phyloP scores from a whole-genome alignment of 2,888 invertebrate species.

The Aromia moschata region DNA sequence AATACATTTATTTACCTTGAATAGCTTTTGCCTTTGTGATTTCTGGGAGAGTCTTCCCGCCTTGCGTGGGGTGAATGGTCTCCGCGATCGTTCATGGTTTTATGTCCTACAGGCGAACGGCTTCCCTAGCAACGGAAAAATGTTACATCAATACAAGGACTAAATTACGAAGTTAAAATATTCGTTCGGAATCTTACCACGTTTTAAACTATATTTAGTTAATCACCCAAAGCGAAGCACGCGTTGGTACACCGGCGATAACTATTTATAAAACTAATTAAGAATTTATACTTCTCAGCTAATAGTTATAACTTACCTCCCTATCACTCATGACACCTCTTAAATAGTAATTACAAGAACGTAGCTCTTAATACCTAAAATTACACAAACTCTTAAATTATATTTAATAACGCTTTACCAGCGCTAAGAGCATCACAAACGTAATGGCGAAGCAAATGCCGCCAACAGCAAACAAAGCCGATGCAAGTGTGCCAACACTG shows the following conservation, averaged over 20 bases:
- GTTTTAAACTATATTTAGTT: too few relatives aligned
- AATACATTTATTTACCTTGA: constrained; percentile 54
- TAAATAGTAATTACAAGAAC: neutral
- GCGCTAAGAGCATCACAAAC: neutral
- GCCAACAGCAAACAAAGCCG: neutral
- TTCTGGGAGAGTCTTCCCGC: constrained; percentile 60
- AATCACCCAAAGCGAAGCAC: constrained; percentile 46
- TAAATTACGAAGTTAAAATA: too few relatives aligned
- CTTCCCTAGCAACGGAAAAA: constrained; percentile 50
- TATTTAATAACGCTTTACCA: neutral
- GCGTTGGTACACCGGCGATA: constrained; percentile 11
- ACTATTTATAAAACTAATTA: too few relatives aligned
- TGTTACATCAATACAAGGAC: constrained; percentile 33
- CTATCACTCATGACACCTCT: constrained; percentile 24
- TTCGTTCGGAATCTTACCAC: too few relatives aligned
- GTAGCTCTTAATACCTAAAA: neutral
- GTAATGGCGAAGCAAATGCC: neutral
- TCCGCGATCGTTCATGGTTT: constrained; percentile 52
- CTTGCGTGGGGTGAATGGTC: constrained; percentile 58
- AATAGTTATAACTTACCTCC: constrained; percentile 27
- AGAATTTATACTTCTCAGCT: too few relatives aligned
- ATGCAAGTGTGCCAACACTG: neutral
- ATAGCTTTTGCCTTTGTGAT: constrained; percentile 60
- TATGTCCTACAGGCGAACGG: constrained; percentile 53
- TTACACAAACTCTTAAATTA: too few relatives aligned